Evolutionary conservation across 2,888 invertebrate species (phyloP), one percentile per base, ranked within the genome.

Genomic region (Empis livida): DNA sequence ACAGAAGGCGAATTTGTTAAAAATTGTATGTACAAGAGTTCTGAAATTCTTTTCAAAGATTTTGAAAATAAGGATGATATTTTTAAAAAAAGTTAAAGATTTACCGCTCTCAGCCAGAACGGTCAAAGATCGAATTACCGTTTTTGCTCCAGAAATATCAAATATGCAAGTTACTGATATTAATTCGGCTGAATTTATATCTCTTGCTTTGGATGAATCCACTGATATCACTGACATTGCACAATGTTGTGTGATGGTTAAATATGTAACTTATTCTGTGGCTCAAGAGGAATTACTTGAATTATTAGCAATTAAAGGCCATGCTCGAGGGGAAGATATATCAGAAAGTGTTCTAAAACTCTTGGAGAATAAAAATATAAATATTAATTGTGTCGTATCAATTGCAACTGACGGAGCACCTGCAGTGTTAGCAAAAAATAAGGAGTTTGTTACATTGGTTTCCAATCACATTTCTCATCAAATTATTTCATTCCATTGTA

Each of bases 321-420:
- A 17, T 9, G 20, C 40, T 17, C 20, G 13, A 40, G 40, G 17
- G 5, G 14, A 5, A 14, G 40, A 40, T 13, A 40, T 40, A 20
- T 40, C 17, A 9, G 20, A 40, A 40, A 13, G 16, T 40, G 4
- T 40, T 14, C 6, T 20, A 10, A 40, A 40, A 17, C 9, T 10
- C 10, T 20, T 40, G 11, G 20, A 40, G 10, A 40, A 9, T 10
- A 16, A 17, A 17, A 40, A 40, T 14, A 20, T 40, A 20, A 20
- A 20, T 20, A 20, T 40, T 13, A n/a, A 40, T 17, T 9, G 17
- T 17, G 20, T 57, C 3, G 52, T 54, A 15, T 49, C 46, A 35
- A 55, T 58, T 27, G 53, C 51, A 17, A 57, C 56, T 17, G 53
- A 56, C 55, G 57, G 54, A 53, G 55, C 56, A 47, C 54, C 55